Conservation (phyloP, 2,113 vertebrate genomes). For the Tauraco erythrolophus region DNA sequence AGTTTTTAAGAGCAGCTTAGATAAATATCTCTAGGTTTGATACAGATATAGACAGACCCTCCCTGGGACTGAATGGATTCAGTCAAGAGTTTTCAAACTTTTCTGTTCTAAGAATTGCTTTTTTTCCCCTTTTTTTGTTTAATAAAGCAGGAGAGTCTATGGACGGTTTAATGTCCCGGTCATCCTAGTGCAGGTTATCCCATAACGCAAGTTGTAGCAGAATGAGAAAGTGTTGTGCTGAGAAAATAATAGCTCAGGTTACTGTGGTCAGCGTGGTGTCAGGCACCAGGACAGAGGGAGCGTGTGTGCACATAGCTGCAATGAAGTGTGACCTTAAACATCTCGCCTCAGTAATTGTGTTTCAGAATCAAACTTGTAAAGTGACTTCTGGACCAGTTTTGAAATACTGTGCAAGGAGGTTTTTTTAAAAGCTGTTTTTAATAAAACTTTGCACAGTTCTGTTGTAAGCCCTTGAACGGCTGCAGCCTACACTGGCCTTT, state of each 20-base stretch:
- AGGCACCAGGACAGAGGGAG: not conserved
- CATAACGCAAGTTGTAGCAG: not conserved
- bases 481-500: not conserved
- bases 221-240: not conserved
- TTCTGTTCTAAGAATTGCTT: not conserved
- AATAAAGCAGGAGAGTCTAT: not conserved
- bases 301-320: not conserved
- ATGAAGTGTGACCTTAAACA: not conserved
- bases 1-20: not conserved
- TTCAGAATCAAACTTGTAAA: not conserved
- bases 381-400: not conserved
- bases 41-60: not conserved
- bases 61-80: not conserved
- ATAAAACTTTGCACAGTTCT: not conserved
- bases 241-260: not conserved
- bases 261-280: accelerated
- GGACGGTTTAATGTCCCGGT: not conserved
- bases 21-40: not conserved
- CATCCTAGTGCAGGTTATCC: not conserved
- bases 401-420: not conserved
- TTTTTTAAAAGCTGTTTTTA: not conserved
- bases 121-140: not conserved
- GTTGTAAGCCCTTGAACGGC: not conserved
- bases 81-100: not conserved
- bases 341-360: not conserved